Conservation (phyloP, 2,113 vertebrate species). For the Halcyon malimbica region DNA sequence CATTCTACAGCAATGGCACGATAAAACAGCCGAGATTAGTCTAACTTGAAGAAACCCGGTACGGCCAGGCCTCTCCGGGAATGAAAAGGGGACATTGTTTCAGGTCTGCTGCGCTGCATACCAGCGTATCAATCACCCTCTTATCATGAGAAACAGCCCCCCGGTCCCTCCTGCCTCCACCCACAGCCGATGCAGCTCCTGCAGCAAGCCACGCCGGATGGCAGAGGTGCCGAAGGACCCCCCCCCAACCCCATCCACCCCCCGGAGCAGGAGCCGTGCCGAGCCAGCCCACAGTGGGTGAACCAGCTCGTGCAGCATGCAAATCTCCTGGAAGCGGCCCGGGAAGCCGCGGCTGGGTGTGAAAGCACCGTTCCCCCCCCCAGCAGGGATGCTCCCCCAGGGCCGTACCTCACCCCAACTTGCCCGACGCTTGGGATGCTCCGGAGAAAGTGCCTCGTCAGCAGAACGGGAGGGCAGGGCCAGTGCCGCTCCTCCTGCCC, state of each 20-base stretch:
- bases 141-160: conserved; percentile 29
- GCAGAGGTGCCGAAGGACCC: not conserved
- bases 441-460: not conserved
- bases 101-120: conserved; percentile 23
- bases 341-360: not conserved
- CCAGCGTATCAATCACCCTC: conserved; percentile 48
- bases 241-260: accelerated
- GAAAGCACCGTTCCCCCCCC: not conserved
- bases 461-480: not conserved
- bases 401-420: not conserved
- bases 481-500: not conserved
- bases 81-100: conserved; percentile 62
- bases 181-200: not conserved
- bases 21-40: conserved; percentile 49
- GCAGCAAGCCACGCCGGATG: not conserved
- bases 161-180: not conserved
- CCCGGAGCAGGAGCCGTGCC: not conserved
- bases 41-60: conserved; percentile 21
- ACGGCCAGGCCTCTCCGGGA: not conserved
- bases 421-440: not conserved
- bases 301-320: conserved; percentile 19
- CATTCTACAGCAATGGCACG: conserved; percentile 21
- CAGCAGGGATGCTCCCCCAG: not conserved
- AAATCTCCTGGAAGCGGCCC: not conserved
- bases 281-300: not conserved